Evolutionary conservation across 2,888 invertebrate genomes (phyloP).

Genomic region (Poecilus cupreus): DNA sequence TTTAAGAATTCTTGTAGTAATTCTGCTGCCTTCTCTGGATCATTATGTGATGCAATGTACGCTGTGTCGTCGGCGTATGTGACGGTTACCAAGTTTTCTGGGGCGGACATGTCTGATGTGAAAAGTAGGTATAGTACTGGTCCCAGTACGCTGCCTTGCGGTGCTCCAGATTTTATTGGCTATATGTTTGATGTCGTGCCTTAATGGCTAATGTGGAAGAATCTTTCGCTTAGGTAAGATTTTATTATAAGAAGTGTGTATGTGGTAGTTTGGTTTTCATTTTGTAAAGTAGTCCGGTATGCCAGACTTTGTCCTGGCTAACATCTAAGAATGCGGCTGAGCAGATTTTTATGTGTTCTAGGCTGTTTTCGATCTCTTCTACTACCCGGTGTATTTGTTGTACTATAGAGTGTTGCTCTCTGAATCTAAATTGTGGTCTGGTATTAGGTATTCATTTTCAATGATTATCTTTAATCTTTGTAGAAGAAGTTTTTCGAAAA

Average conservation of each 20-base stretch:
- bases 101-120: constrained; percentile 17
- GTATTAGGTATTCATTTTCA: too few relatives aligned
- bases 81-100: background rate
- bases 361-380: too few relatives aligned
- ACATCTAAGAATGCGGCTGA: too few relatives aligned
- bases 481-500: background rate
- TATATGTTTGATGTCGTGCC: constrained; percentile 20
- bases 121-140: constrained; percentile 11
- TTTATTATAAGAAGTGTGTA: constrained; percentile 30
- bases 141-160: constrained; percentile 40
- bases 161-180: constrained; percentile 46
- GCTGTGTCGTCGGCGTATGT: constrained; percentile 52
- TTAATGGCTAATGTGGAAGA: constrained; percentile 52
- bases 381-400: too few relatives aligned
- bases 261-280: too few relatives aligned
- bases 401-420: too few relatives aligned
- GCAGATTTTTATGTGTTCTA: too few relatives aligned
- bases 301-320: too few relatives aligned
- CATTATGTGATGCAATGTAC: background rate
- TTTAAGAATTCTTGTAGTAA: constrained; percentile 41
- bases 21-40: constrained; percentile 7
- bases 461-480: too few relatives aligned
- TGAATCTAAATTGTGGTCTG: too few relatives aligned
- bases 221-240: constrained; percentile 50
- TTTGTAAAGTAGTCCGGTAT: too few relatives aligned